Conservation (phyloP, 2,113 vertebrate species). For the Thalassoma bifasciatum region DNA sequence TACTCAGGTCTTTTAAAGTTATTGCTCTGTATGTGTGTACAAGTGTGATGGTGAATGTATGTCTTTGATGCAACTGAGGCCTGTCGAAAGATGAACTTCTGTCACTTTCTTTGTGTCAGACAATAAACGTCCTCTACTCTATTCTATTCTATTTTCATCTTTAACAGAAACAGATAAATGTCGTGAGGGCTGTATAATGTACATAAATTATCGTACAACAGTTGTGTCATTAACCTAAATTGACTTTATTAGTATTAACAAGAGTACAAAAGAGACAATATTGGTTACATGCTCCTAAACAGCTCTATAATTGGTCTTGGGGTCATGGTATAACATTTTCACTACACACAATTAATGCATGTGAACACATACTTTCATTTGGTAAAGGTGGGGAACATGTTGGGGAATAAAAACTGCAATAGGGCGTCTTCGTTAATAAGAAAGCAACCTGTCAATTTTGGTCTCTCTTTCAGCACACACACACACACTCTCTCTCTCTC, state of each 20-base stretch:
- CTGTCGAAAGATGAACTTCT: too few relatives aligned
- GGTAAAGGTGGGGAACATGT: neutral
- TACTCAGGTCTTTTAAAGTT: too few relatives aligned
- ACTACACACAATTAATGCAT: neutral
- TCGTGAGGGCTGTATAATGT: neutral
- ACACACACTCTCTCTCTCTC: conserved; percentile 1
- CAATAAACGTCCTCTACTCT: too few relatives aligned
- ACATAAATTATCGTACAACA: neutral
- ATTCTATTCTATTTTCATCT: too few relatives aligned
- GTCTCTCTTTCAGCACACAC: neutral
- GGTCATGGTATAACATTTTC: too few relatives aligned
- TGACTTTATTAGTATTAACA: conserved; percentile 1
- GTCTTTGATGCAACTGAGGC: too few relatives aligned
- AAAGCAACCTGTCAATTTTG: neutral
- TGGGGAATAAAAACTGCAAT: too few relatives aligned
- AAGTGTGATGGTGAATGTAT: too few relatives aligned
- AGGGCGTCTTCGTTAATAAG: neutral
- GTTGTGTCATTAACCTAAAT: neutral
- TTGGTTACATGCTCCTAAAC: neutral
- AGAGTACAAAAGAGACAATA: neutral
- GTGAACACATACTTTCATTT: too few relatives aligned
- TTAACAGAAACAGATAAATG: neutral
- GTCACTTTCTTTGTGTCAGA: too few relatives aligned
- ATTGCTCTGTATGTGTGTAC: too few relatives aligned
- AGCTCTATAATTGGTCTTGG: neutral